Base-by-base conservation (phyloP, 37 sponge, comb jelly and placozoan species). In the Agelas oroides region DNA sequence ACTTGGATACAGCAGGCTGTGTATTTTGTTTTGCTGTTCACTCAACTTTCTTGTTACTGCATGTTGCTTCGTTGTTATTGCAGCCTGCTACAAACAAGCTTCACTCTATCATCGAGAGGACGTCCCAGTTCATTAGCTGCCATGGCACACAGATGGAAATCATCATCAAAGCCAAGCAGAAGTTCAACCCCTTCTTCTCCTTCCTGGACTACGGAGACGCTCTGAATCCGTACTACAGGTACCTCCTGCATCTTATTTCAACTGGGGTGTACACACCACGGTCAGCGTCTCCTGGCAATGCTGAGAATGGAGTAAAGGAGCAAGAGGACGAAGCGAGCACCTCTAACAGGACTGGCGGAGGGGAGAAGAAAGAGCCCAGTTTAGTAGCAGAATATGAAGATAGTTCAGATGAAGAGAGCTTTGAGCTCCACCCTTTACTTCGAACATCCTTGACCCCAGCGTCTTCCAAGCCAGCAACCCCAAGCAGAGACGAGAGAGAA, bases 61-160 rank as follows among this genome's bases (percentile, higher is more conserved):
- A 46, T 46, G 6, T 8, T 8, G 8, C 8, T 20, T 71, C 63
- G 18, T 27, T 38, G 25, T 66, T 31, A 25, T 18, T 86, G 2
- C 83, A 96, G 98, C 98, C 98, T 30, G 59, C 70, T 0, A 88
- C 96, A 0, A 83, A 86, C 36, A 95, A 92, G 76, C 82, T 97
- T 2, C 98, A 97, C 62, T 72, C 75, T 36, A 97, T 97, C 72
- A 95, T 97, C 34, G 94, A 93, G 77, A 90, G 60, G 79, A 97
- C 98, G 36, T 96, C 98, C 25, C 12, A 25, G 73, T 95, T 95
- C 67, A 76, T 97, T 6, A 60, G 69, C 70, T 66, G 77, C 25
- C 92, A 93, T 59, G 98, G 98, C 19, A 79, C 85, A 21, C 98
- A 97, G 86, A 88, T 97, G 94, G 98, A 97, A 82, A 97, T 97